Conservation (phyloP, 2,888 invertebrate genomes). For the Drosophila prostipennis region DNA sequence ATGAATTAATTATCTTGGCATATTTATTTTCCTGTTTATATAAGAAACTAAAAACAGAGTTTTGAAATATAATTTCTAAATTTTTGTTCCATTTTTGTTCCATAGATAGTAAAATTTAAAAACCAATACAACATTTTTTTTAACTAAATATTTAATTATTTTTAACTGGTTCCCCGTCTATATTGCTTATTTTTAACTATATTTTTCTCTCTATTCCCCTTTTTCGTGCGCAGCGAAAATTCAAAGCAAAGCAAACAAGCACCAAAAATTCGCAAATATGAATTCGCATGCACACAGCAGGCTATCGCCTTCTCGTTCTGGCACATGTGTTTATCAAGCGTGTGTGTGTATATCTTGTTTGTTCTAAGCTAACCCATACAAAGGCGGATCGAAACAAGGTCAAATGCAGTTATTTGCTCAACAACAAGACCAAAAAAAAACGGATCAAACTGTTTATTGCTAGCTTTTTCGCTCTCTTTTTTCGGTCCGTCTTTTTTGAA, state of each 20-base stretch:
- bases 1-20: too few species aligned
- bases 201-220: slow-evolving; percentile 5
- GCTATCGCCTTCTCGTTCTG: slow-evolving; percentile 11
- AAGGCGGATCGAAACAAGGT: slow-evolving; percentile 69
- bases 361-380: slow-evolving; percentile 71
- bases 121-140: too few species aligned
- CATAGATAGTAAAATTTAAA: too few species aligned
- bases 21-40: too few species aligned
- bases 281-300: slow-evolving; percentile 39
- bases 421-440: slow-evolving; percentile 31
- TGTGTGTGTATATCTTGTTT: slow-evolving; percentile 70
- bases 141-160: slow-evolving; percentile 32
- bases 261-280: slow-evolving; percentile 45
- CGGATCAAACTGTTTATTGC: slow-evolving; percentile 41
- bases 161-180: too few species aligned
- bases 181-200: slow-evolving; percentile 1
- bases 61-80: too few species aligned
- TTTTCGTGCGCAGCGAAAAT: slow-evolving; percentile 48
- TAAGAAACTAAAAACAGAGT: too few species aligned
- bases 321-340: background rate
- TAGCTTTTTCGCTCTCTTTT: slow-evolving; percentile 28
- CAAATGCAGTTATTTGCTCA: slow-evolving; percentile 78
- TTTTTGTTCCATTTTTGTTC: too few species aligned
- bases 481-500: slow-evolving; percentile 23
- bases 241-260: slow-evolving; percentile 72